These are phyloP conservation scores for Perithous albicinctus DNA, from an alignment of 2,888 invertebrate species.

Conservation along the genomic window DNA sequence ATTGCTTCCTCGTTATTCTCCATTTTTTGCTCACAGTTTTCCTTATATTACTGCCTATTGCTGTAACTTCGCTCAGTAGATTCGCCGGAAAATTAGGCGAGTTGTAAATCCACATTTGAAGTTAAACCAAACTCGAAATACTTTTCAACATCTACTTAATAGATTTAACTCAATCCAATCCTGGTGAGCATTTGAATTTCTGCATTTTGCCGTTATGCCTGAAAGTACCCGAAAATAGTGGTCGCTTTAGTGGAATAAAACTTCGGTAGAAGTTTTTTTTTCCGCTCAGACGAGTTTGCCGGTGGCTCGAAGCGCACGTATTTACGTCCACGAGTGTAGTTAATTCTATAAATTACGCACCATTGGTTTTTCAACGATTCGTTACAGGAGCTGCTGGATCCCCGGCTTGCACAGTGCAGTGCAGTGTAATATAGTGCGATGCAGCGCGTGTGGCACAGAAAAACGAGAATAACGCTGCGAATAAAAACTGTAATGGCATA, in stretches of 20 bases:
- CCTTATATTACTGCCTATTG: not conserved
- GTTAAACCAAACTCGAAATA: not conserved
- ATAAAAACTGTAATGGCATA: conserved; percentile 42
- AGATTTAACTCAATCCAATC: not conserved
- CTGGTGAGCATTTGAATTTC: not conserved
- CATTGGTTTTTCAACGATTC: conserved; percentile 42
- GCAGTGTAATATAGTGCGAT: conserved; percentile 7
- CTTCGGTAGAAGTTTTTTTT: not conserved
- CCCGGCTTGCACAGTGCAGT: not conserved
- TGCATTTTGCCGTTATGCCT: not conserved
- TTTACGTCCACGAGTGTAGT: conserved; percentile 12
- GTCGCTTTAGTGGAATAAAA: not conserved
- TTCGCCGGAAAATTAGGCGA: not conserved
- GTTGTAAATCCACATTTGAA: not conserved
- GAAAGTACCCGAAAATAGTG: not conserved
- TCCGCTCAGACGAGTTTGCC: not conserved
- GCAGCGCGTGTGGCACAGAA: conserved; percentile 9
- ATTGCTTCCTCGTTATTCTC: no score
- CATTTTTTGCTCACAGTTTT: no score
- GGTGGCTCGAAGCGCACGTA: not conserved
- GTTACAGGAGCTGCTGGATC: not conserved
- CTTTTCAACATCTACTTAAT: not conserved
- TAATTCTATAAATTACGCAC: conserved; percentile 45
- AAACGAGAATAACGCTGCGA: conserved; percentile 11
- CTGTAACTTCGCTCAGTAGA: not conserved